phyloP scores from a whole-genome alignment of 2,888 invertebrate genomes.

The Dioctria linearis region DNA sequence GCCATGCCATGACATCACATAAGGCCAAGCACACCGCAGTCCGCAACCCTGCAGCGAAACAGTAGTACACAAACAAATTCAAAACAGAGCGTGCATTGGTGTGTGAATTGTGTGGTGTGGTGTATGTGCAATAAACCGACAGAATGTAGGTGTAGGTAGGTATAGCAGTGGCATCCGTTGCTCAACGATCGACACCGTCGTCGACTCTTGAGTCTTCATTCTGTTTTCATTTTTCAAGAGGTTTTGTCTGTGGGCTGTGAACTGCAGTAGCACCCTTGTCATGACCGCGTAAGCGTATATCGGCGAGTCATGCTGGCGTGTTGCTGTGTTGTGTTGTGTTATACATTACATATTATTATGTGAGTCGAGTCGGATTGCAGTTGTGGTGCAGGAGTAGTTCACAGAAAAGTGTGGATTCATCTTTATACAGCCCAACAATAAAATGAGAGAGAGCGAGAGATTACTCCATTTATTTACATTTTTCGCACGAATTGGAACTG shows the following conservation, averaged over 20 bases:
- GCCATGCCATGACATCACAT: no score
- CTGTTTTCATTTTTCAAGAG: constrained; percentile 17
- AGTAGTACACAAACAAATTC: no score
- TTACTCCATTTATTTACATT: no score
- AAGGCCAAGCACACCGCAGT: no score
- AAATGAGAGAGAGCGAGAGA: no score
- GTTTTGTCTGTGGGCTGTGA: not conserved
- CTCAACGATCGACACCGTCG: not conserved
- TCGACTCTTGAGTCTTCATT: not conserved
- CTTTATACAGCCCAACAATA: not conserved
- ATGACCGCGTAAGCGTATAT: no score
- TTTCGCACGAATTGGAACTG: constrained; percentile 16
- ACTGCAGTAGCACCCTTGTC: not conserved
- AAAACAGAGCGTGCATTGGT: not conserved
- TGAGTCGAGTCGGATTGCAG: not conserved
- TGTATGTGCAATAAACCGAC: no score
- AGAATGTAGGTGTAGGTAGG: no score
- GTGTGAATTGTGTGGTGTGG: no score
- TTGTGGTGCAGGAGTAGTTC: not conserved
- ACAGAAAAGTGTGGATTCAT: constrained; percentile 14
- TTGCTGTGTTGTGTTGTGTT: constrained; percentile 3
- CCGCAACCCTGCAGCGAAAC: no score
- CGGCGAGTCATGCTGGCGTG: not conserved
- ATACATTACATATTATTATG: not conserved
- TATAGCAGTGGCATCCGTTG: no score